Evolutionary conservation across 2,113 vertebrate species (phyloP), one percentile per base, ranked within the genome.

Genomic region (Podilymbus podiceps): DNA sequence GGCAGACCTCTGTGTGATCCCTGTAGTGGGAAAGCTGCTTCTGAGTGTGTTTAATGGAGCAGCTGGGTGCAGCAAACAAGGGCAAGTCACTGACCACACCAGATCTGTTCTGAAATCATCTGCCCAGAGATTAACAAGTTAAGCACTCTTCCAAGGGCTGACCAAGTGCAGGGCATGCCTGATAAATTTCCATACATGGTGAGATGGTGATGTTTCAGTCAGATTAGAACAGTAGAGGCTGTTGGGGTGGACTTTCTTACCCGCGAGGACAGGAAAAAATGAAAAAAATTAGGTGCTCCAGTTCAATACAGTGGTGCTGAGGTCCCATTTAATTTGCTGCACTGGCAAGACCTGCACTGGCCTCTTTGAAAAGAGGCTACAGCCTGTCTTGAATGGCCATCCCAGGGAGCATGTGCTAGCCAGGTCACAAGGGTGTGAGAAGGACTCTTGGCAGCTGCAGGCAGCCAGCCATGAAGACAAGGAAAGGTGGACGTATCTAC

Each of bases 1-100:
- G n/a, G 42, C 77, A 63, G 85, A 77, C 59, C n/a, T 0, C 0
- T 28, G 20, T 17, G 1, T 60, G 49, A 47, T 84, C 42, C 60
- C 73, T 50, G 47, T 56, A 14, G 19, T 2, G 0, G 35, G 19
- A 85, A 82, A 88, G 31, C 52, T 0, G 20, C 38, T 74, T 81
- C 38, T 16, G 66, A 40, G 17, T 38, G 23, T 38, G 28, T 46
- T 66, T n/a, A 52, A 9, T 21, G 30, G 38, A 91, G 81, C 69
- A 60, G 62, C 82, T 53, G 49, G 10, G 27, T 79, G 35, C 72
- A 46, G 52, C 46, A 17, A 47, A 44, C 44, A 30, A 63, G 56
- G 76, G 27, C 81, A 78, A 40, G 63, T 50, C 6, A 1, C 80
- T 75, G 76, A 69, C 50, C 60, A 75, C 67, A 71, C 55, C 60